Conservation (phyloP, 2,888 invertebrate species). For the Ditula angustiorana region DNA sequence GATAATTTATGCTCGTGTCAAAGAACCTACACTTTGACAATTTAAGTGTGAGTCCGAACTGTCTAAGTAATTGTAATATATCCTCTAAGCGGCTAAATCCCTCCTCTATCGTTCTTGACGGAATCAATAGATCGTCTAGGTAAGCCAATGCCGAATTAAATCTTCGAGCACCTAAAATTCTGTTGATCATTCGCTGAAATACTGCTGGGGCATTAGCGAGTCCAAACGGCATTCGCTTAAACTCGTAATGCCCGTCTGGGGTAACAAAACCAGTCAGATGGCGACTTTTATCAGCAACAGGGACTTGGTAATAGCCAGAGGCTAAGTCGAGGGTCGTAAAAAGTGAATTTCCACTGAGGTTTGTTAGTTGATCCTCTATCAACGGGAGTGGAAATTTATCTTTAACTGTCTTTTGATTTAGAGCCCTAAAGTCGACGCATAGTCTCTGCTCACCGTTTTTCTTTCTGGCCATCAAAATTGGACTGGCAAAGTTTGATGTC, state of each 20-base stretch:
- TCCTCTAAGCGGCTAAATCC: conserved; percentile 5
- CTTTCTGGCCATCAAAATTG: conserved; percentile 3
- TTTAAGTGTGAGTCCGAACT: neutral
- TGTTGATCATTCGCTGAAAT: too few species aligned
- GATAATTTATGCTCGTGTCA: neutral
- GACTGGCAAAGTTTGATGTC: neutral
- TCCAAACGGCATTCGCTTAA: too few species aligned
- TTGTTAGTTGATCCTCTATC: conserved; percentile 1
- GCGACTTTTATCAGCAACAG: too few species aligned
- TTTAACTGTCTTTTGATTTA: neutral
- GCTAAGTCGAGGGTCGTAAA: neutral
- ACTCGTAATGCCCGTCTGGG: too few species aligned
- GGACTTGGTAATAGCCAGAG: too few species aligned
- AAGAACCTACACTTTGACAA: conserved; percentile 1
- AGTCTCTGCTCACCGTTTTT: neutral
- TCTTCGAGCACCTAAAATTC: conserved; percentile 7
- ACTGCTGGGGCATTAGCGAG: too few species aligned
- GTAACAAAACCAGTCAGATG: too few species aligned
- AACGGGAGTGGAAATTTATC: conserved; percentile 1
- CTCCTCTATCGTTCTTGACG: conserved; percentile 9
- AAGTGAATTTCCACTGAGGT: conserved; percentile 1
- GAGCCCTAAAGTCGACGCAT: neutral
- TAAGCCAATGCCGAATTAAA: conserved; percentile 23
- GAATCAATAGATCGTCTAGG: conserved; percentile 16
- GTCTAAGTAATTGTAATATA: neutral